Percentiles rank a stretch among this genome's conserved stretches.
Conservation (phyloP, 1,140 invertebrate species). For the Drosophila sproati region DNA sequence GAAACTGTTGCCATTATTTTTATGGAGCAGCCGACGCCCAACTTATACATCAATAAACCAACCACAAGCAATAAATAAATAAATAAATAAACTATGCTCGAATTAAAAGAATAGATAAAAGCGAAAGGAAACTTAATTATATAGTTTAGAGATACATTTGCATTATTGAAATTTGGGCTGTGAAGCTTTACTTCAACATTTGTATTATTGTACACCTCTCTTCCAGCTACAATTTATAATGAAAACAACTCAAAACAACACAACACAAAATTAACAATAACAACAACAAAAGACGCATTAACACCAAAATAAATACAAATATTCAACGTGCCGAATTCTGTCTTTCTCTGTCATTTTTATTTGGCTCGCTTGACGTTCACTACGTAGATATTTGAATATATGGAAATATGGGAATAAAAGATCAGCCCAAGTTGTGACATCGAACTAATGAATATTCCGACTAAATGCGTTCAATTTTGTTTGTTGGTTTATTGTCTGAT, state of each 20-base stretch:
- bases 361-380: conserved; percentile 24
- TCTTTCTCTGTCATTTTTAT: conserved; percentile 21
- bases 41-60: conserved; percentile 25
- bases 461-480: conserved; percentile 70
- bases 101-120: conserved; percentile 5
- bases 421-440: conserved; percentile 26
- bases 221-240: conserved; percentile 18
- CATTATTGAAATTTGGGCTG: conserved; percentile 43
- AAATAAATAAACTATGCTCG: conserved; percentile 12
- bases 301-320: conserved; percentile 50
- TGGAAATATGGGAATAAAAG: conserved; percentile 59
- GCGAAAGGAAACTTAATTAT: conserved; percentile 20
- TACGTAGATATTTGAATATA: conserved; percentile 62
- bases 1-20: conserved; percentile 28
- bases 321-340: conserved; percentile 37
- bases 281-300: conserved; percentile 59
- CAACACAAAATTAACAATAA: conserved; percentile 35
- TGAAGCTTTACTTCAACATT: conserved; percentile 10
- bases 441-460: conserved; percentile 63
- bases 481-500: conserved; percentile 48
- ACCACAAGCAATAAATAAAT: conserved; percentile 50
- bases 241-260: conserved; percentile 44
- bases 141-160: conserved; percentile 9
- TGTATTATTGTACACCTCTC: conserved; percentile 17
- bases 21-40: conserved; percentile 18